Base-by-base conservation (phyloP, 2,797 vertebrate genomes). In the Toxotes lorentzi region DNA sequence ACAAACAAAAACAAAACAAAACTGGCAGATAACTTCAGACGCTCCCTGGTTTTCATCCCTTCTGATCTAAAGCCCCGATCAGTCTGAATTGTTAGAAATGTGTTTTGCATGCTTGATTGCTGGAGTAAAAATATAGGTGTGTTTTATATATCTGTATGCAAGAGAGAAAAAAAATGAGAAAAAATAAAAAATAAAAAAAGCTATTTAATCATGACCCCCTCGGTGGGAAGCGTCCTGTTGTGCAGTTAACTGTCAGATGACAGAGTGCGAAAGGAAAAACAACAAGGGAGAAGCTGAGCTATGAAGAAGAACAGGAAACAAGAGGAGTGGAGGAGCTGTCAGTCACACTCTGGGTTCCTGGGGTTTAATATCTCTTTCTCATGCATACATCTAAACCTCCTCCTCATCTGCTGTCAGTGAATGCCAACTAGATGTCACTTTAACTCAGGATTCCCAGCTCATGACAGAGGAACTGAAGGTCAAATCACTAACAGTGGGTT, bases 281-380 rank as follows among this genome's bases (percentile, higher is more conserved):
- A 89, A 86, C 61, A 73, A 74, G 58, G 47, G 51, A 70, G 66
- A 81, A 83, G 87, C 88, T 76, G 81, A 88, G 81, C 79, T 58
- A 78, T 77, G 73, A 86, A 72, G 71, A 87, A 78, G 85, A 92
- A 82, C 68, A 86, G 86, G 88, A 83, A 88, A 91, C 82, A 88
- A 87, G 82, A 89, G 78, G 66, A 89, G 82, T 32, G 62, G 82
- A 78, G 73, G 62, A 84, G 73, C 89, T 91, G 93, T 91, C 93
- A 91, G 82, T 87, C 71, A 76, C 78, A 85, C 76, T 87, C 75
- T 61, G 54, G 57, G 61, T 85, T 91, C 83, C 82, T 76, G 61
- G 85, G 85, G 83, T 89, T 92, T 93, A 91, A 91, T 91, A 91
- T 92, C 90, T 89, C 78, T 89, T 89, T 92, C 86, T 68, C 76